Evolutionary conservation across 2,888 invertebrate genomes (phyloP), one percentile per base, ranked within the genome.

Genomic region (Acanthosepion pharaonis): DNA sequence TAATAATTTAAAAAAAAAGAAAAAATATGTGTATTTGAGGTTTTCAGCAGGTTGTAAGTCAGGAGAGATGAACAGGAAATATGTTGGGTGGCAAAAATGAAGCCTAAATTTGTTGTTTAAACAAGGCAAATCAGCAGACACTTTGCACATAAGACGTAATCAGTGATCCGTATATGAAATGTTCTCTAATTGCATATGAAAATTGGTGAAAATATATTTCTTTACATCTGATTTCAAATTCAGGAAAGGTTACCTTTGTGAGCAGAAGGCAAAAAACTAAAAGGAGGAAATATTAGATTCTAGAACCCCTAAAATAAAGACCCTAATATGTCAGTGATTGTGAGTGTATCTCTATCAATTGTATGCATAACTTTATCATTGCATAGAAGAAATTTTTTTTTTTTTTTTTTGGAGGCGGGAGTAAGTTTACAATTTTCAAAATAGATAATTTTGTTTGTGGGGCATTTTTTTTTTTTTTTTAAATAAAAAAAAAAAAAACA

Each of bases 31-130:
- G 59, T 20, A 5, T 3, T 15, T 15, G 55, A 20, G 20, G 20
- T 15, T 23, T 59, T 59, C 59, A 59, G 59, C 59, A 59, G 59
- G 59, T 59, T 6, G 20, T 59, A 59, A 59, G 20, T 59, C 59
- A 59, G 6, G 59, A 59, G 59, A 59, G 59, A 59, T 6, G 4
- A 59, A 59, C 23, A 23, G 20, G 59, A 59, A 59, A 59, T 59
- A 59, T 59, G 59, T 23, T 59, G 59, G 59, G 59, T 20, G 59
- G 59, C 23, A 78, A 78, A 78, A 33, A 78, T 78, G 78, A n/a
- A 78, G 78, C 78, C 78, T n/a, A 78, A 78, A 78, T 78, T n/a
- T 78, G n/a, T n/a, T 78, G n/a, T 78, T 78, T 78, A 78, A 78
- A 78, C 78, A 78, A 78, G n/a, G n/a, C 78, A 78, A 78, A 78